Base-by-base conservation (phyloP, 1,140 invertebrate species). In the Helicoverpa zea region DNA sequence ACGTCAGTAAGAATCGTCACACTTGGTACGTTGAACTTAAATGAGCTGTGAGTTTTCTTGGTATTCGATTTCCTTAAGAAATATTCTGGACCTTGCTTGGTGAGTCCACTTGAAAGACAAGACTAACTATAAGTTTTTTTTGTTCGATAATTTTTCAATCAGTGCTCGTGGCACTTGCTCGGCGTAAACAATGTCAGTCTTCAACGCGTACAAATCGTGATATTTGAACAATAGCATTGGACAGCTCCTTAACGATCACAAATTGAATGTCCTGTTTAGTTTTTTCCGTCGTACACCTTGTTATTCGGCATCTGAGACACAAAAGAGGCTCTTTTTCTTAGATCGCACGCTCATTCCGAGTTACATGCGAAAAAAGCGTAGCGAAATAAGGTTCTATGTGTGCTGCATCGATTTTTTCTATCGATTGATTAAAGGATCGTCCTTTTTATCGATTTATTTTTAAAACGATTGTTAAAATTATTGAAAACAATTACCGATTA, bases 321-420 rank as follows among this genome's bases (percentile, higher is more conserved):
- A 83, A 79, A 66, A 23, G 72, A 61, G 29, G 12, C n/a, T 64
- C 75, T 66, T 77, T 77, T 77, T 54, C 75, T 54, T 64, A 66
- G 49, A 35, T 66, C 11, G 47, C 30, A 77, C 58, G 61, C 75
- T 54, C 51, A 35, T 77, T 77, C 66, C 35, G 30, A 75, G 10
- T 61, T 74, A 29, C 83, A 86, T 80, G 87, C 85, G 85, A 87
- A 91, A 92, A 90, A 89, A 92, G 87, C 89, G 87, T 89, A 70
- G 83, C 89, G 84, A 89, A 91, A 88, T 78, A 47, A 30, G 63
- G 58, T 70, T 81, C 81, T 86, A 88, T 88, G 87, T 88, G 85
- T 87, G 83, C 78, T 86, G 81, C 83, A 83, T 86, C 84, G 66
- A 84, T 35, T 84, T 79, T 87, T 83, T 84, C 10, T 29, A 56